Percentiles rank a stretch among this genome's conserved stretches.
Conservation (phyloP, 2,113 vertebrate species). For the Oxygymnocypris stewartii region DNA sequence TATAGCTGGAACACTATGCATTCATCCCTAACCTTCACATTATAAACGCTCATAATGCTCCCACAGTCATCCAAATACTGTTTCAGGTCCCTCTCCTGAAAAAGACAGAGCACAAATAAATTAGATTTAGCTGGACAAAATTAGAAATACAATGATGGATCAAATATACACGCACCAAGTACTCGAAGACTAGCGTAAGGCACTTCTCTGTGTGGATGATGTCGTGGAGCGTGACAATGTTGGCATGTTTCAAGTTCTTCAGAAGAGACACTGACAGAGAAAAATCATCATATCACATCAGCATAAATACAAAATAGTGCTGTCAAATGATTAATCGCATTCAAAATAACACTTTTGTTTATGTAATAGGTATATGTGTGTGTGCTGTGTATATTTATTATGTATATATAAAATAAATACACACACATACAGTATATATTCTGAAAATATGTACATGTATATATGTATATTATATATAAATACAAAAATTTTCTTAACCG, state of each 20-base stretch:
- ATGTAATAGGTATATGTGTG: too few relatives aligned
- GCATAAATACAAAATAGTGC: background rate
- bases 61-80: constrained; percentile 94
- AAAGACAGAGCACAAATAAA: background rate
- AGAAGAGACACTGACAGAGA: constrained; percentile 82
- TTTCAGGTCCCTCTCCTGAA: constrained; percentile 90
- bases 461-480: too few relatives aligned
- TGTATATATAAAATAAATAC: too few relatives aligned
- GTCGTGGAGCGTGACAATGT: constrained; percentile 92
- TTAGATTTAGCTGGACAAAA: background rate
- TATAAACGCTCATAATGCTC: constrained; percentile 88
- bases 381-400: too few relatives aligned
- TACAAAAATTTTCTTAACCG: too few relatives aligned
- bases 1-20: background rate
- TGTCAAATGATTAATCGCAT: too few relatives aligned
- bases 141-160: background rate
- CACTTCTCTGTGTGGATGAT: constrained; percentile 96
- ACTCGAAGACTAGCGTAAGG: constrained; percentile 92
- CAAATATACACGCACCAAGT: constrained; percentile 71
- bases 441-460: too few relatives aligned
- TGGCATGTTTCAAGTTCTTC: constrained; percentile 93
- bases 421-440: too few relatives aligned
- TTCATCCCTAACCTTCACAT: constrained; percentile 81
- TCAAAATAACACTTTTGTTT: too few relatives aligned
- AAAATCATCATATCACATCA: background rate